These are phyloP conservation scores for Trachelus stipa DNA, from an alignment of 2,888 invertebrate genomes.

Conservation along the genomic window DNA sequence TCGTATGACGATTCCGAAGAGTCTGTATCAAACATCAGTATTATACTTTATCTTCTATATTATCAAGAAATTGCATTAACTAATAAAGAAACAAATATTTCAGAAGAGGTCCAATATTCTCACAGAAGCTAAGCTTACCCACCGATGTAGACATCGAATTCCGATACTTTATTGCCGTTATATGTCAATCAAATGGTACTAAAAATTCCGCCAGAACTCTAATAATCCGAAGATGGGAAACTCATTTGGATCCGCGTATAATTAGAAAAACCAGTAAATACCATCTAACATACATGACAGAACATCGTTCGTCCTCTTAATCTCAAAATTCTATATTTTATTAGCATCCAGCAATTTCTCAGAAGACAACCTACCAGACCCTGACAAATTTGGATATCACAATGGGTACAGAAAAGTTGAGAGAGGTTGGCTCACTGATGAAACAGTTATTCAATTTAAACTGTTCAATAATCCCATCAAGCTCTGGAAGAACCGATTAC, in stretches of 20 bases:
- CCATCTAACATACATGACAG: constrained; percentile 11
- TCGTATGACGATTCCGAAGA: constrained; percentile 45
- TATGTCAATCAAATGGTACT: constrained; percentile 71
- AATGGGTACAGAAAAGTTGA: constrained; percentile 73
- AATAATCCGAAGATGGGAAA: constrained; percentile 85
- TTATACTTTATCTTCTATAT: background rate
- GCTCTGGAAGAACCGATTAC: constrained; percentile 79
- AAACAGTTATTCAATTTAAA: constrained; percentile 87
- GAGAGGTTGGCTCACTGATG: constrained; percentile 86
- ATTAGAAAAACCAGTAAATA: constrained; percentile 69
- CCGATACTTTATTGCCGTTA: constrained; percentile 81
- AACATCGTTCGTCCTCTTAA: background rate
- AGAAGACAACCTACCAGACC: constrained; percentile 63
- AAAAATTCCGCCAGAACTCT: constrained; percentile 66
- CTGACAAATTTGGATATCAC: constrained; percentile 77
- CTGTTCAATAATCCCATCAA: constrained; percentile 83
- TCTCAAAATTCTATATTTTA: constrained; percentile 1
- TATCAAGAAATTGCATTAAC: background rate
- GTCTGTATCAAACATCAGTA: constrained; percentile 38
- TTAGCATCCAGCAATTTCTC: constrained; percentile 54
- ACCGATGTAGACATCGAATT: constrained; percentile 76
- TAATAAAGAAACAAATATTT: constrained; percentile 31
- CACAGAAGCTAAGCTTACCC: constrained; percentile 74
- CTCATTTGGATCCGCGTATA: constrained; percentile 76
- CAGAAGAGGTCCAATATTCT: constrained; percentile 58